These are phyloP conservation scores for Tragopan temminckii DNA, from an alignment of 2,797 vertebrate genomes.

Conservation along the genomic window DNA sequence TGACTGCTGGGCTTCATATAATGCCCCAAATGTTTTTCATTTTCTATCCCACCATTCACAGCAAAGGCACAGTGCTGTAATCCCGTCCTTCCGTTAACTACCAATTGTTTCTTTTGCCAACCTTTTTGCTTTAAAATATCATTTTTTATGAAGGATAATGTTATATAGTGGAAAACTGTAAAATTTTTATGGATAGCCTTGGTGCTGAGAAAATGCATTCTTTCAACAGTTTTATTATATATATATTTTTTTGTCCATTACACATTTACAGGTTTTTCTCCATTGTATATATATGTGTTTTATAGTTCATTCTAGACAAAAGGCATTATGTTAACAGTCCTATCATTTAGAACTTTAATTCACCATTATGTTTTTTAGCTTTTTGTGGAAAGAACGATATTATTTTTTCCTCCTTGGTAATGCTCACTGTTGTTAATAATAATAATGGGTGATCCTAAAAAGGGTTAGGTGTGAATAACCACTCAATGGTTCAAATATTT, in stretches of 20 bases:
- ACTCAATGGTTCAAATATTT: background rate
- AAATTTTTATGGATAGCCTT: slow-evolving; percentile 77
- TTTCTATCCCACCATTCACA: slow-evolving; percentile 59
- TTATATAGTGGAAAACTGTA: slow-evolving; percentile 78
- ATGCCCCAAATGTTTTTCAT: slow-evolving; percentile 70
- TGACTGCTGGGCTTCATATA: slow-evolving; percentile 70
- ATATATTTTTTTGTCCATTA: slow-evolving; percentile 72
- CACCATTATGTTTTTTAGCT: slow-evolving; percentile 66
- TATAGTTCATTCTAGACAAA: slow-evolving; percentile 76
- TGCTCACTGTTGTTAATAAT: slow-evolving; percentile 1
- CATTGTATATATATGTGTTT: slow-evolving; percentile 62
- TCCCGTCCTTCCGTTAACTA: slow-evolving; percentile 70
- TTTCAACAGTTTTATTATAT: slow-evolving; percentile 78
- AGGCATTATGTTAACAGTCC: slow-evolving; percentile 76
- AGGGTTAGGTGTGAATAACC: slow-evolving; percentile 13
- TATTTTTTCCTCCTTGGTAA: slow-evolving; percentile 34
- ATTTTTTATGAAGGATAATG: slow-evolving; percentile 81
- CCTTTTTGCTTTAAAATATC: slow-evolving; percentile 80
- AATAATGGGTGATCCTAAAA: slow-evolving; percentile 38
- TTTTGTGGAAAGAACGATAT: slow-evolving; percentile 44
- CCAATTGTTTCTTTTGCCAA: slow-evolving; percentile 76
- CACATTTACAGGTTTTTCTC: slow-evolving; percentile 71
- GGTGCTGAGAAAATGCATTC: slow-evolving; percentile 75
- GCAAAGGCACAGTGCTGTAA: slow-evolving; percentile 50
- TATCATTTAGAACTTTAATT: slow-evolving; percentile 76